Percentiles rank a stretch among this genome's conserved stretches.
Conservation (phyloP, 2,797 vertebrate species). For the Falco biarmicus region DNA sequence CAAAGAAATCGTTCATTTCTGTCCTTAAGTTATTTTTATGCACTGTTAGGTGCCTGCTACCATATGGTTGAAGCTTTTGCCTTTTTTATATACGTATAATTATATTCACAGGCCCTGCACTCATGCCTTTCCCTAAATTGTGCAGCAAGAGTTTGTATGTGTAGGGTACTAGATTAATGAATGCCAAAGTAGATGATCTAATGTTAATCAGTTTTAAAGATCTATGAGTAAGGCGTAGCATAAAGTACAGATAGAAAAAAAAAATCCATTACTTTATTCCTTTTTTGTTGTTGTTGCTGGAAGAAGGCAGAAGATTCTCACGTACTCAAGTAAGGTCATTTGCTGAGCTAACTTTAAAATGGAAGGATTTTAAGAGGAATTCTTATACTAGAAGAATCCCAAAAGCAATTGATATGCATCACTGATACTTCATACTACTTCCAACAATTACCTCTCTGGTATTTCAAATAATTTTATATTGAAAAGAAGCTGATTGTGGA, state of each 20-base stretch:
- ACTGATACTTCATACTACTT: background rate
- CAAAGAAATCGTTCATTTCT: background rate
- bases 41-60: background rate
- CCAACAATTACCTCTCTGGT: background rate
- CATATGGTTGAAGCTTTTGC: background rate
- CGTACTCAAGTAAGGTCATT: background rate
- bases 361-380: background rate
- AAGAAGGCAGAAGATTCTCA: background rate
- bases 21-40: background rate
- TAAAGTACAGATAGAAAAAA: background rate
- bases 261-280: background rate
- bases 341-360: background rate
- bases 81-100: background rate
- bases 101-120: background rate
- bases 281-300: background rate
- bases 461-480: background rate
- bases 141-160: background rate
- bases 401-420: background rate
- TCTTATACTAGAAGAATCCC: background rate
- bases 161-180: background rate
- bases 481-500: background rate
- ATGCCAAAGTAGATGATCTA: background rate
- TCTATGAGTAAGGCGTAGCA: background rate
- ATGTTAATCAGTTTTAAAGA: background rate
- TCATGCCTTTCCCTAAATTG: background rate